These are phyloP conservation scores for Oryzias dopingdopingensis DNA, from an alignment of 2,797 vertebrate species.

Conservation along the genomic window DNA sequence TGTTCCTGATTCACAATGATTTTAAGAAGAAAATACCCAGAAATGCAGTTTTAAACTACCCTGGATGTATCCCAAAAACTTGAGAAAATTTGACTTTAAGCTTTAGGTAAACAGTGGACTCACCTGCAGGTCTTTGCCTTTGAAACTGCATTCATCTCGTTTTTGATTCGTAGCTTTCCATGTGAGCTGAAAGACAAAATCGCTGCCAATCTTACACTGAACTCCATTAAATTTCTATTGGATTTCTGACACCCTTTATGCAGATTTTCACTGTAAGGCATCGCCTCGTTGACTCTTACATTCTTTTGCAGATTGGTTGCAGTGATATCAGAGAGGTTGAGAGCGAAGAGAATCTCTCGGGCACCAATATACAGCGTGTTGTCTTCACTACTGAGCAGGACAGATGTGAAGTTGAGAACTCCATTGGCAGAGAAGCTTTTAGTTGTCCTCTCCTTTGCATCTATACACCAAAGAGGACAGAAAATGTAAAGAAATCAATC, in stretches of 20 bases:
- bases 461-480: conserved; percentile 44
- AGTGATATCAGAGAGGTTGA: conserved; percentile 81
- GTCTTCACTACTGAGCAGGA: conserved; percentile 87
- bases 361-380: conserved; percentile 85
- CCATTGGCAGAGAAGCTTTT: conserved; percentile 78
- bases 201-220: conserved; percentile 24
- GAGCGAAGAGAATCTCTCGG: conserved; percentile 84
- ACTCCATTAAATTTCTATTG: conserved; percentile 11
- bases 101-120: conserved; percentile 45
- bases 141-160: conserved; percentile 91
- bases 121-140: conserved; percentile 93
- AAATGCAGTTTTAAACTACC: background rate
- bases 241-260: conserved; percentile 20
- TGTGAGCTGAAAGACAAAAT: conserved; percentile 76
- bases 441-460: conserved; percentile 78
- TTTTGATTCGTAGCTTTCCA: conserved; percentile 87
- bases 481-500: background rate
- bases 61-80: conserved; percentile 27
- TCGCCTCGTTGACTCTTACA: conserved; percentile 58
- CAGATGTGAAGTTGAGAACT: conserved; percentile 84
- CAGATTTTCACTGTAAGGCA: conserved; percentile 19
- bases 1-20: too few relatives aligned
- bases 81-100: conserved; percentile 19
- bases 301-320: conserved; percentile 71
- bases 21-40: too few relatives aligned